Conservation (phyloP, 2,888 invertebrate genomes). For the Synanthedon vespiformis region DNA sequence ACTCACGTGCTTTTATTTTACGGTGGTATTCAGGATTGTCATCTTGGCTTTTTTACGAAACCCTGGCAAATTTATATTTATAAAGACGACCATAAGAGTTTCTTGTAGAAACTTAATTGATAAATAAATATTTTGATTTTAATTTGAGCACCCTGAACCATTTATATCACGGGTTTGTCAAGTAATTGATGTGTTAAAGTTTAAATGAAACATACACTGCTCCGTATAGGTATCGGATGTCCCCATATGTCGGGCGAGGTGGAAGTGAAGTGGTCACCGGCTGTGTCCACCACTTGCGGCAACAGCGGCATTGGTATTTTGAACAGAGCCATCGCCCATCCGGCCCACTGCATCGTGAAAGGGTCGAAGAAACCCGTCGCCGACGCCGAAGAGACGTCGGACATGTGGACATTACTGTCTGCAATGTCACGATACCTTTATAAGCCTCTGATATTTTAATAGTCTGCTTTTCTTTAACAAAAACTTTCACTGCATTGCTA, state of each 20-base stretch:
- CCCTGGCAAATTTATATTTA: too few species aligned
- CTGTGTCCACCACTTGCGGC: slow-evolving; percentile 85
- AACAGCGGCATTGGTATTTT: slow-evolving; percentile 81
- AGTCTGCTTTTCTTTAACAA: too few species aligned
- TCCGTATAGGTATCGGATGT: slow-evolving; percentile 79
- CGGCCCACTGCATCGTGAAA: slow-evolving; percentile 88
- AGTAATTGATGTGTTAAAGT: not conserved
- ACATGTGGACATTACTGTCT: slow-evolving; percentile 75
- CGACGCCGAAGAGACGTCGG: slow-evolving; percentile 92
- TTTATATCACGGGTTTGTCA: not conserved
- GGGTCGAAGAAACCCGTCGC: slow-evolving; percentile 95
- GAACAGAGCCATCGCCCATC: slow-evolving; percentile 76
- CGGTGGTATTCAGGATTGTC: too few species aligned
- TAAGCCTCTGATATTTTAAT: too few species aligned
- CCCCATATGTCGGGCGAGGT: slow-evolving; percentile 79
- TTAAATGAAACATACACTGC: slow-evolving; percentile 73
- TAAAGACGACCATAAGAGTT: too few species aligned
- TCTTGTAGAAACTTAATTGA: too few species aligned
- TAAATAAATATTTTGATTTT: too few species aligned
- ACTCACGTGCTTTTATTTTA: too few species aligned
- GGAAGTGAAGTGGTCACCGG: slow-evolving; percentile 77
- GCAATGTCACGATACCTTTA: slow-evolving; percentile 1
- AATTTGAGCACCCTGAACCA: too few species aligned
- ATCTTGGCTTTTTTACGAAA: too few species aligned
- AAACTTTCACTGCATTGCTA: too few species aligned